Base-by-base conservation (phyloP, 2,797 vertebrate genomes). In the Intellagama lesueurii region DNA sequence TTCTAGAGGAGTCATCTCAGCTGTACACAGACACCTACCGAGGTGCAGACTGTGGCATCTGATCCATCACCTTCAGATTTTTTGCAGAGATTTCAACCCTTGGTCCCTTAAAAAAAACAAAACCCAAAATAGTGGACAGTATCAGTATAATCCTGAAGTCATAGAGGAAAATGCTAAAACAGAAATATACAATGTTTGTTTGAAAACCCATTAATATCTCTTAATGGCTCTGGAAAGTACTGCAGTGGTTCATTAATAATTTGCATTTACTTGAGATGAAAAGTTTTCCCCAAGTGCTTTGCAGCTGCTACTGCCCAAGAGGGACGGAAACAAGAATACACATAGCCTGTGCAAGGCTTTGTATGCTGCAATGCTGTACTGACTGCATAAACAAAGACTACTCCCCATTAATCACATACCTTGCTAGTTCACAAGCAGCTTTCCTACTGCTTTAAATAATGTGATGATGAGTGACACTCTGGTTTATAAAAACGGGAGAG, bases 61-160 rank as follows among this genome's bases (percentile, higher is more conserved):
- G 98, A 96, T 99, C 99, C 98, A 99, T 99, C 92, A 99, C 98
- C 94, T 98, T 98, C 83, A 99, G 97, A 92, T 99, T 99, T 97
- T 99, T 99, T 92, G 98, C 99, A 93, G 98, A 98, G 93, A 99
- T 99, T 96, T 99, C 99, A 88, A 99, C 99, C 95, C 99, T 97
- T 90, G 99, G 98, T 84, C 99, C 99, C 99, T 99, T 84, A 82
- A 85, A 89, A 88, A 93, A 94, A 94, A 35, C 19, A n/a, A n/a
- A n/a, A n/a, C 40, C 49, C 17, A 94, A 70, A 93, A 77, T 56
- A 93, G 91, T 81, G 88, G 89, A 92, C 88, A 78, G 86, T 44
- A 91, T 85, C 64, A 40, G 87, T 22, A 64, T 73, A 91, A 14
- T 14, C 49, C 24, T 1, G 40, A 84, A 86, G 91, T 90, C 92